These are phyloP conservation scores for Threskiornis aethiopicus DNA, from an alignment of 2,797 vertebrate genomes.

Conservation along the genomic window DNA sequence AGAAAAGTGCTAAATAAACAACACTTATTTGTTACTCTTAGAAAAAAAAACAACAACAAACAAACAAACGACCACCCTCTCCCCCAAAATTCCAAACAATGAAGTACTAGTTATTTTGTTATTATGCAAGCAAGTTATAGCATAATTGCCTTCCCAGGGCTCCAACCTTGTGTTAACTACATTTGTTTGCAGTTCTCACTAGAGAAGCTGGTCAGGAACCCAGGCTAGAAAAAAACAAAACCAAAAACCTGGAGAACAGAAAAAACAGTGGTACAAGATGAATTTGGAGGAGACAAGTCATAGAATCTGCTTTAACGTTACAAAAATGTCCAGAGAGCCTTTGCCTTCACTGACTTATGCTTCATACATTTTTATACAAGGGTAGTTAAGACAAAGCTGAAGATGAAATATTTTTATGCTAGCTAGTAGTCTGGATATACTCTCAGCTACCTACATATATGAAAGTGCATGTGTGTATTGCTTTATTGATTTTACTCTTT, in stretches of 20 bases:
- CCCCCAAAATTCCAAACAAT: not conserved
- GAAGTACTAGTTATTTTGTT: not conserved
- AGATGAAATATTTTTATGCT: not conserved
- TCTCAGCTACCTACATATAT: not conserved
- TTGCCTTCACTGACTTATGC: not conserved
- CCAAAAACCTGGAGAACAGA: fast-evolving
- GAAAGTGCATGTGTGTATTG: not conserved
- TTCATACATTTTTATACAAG: not conserved
- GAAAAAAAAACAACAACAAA: not conserved
- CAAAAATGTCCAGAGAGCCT: not conserved
- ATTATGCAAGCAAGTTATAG: not conserved
- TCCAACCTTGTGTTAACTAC: not conserved
- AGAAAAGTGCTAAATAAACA: not conserved
- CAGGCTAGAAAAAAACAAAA: not conserved
- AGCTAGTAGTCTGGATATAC: not conserved
- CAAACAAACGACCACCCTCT: not conserved
- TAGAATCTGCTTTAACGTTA: not conserved
- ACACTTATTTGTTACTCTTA: not conserved
- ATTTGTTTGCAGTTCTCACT: not conserved
- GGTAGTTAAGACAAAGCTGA: not conserved
- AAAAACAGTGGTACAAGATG: not conserved
- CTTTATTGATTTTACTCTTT: not conserved
- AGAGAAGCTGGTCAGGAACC: not conserved
- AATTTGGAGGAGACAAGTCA: not conserved
- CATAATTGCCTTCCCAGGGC: not conserved